Evolutionary conservation across 2,888 invertebrate genomes (phyloP), one percentile per base, ranked within the genome.

Genomic region (Eulithis prunata): DNA sequence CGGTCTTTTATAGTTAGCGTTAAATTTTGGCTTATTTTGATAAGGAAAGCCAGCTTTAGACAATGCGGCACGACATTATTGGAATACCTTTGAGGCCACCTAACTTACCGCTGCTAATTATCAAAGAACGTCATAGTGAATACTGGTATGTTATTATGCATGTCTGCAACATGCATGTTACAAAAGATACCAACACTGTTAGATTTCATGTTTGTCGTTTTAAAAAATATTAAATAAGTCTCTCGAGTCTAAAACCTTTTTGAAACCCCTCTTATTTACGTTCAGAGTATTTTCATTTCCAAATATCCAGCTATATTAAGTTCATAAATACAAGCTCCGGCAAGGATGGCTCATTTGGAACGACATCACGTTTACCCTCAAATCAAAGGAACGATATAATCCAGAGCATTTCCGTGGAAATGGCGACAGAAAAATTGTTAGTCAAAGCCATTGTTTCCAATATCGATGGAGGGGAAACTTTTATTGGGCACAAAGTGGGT

Each of bases 371-470:
- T 89, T 83, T 87, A 85, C 83, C 82, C 86, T 86, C 84, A 87
- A 90, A 88, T 89, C 89, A 90, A 89, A 88, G 83, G 86, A 85
- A 84, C 85, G 87, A 85, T 86, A 89, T 88, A 89, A 89, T 89
- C 85, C 82, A 74, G 76, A 74, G 76, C 80, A 80, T 86, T 88
- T 88, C 86, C 85, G 83, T 73, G 78, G 74, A 80, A 76, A 74
- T 78, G 78, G 80, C 80, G 85, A 83, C 83, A 82, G 84, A 87
- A 84, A 89, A 89, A 89, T 90, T 88, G 88, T 83, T 84, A 89
- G 84, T 87, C 89, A 88, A 88, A 90, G 88, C 85, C 83, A 90
- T 91, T 92, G 91, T 92, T 91, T 92, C 89, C 91, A 90, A 91
- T 90, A 89, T 88, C 87, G 80, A 80, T 84, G 81, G 83, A 84